Base-by-base conservation (phyloP, 2,888 invertebrate genomes). In the Cordylochernes scorpioides region DNA sequence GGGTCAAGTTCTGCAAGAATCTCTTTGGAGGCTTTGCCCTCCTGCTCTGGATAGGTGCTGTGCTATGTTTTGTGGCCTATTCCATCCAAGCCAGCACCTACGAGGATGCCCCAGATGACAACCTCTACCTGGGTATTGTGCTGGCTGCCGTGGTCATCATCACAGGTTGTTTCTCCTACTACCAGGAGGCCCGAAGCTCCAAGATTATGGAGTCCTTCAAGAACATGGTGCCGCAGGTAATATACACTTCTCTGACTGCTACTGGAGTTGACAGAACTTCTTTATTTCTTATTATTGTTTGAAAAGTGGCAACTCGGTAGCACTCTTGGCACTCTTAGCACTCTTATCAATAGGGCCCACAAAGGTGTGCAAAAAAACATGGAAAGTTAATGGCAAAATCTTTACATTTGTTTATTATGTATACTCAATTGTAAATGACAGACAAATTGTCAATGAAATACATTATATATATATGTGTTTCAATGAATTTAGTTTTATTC, bases 191-290 rank as follows among this genome's bases (percentile, higher is more conserved):
- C 59, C 91, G 91, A 64, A 84, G 82, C 52, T 86, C 86, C 44
- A 80, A 77, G 59, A 88, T 94, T 58, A 91, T 94, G 88, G 91
- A 91, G 59, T 86, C 86, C 29, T 91, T 91, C 65, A 88, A 86
- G 61, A 82, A 82, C 63, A 77, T 91, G 75, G 82, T 41, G 18
- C 41, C 42, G 31, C 40, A 42, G 29, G 37, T 40, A 33, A 25
- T 29, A 19, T n/a, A 3, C 25, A 13, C 14, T 25, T 13, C 8
- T 25, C 2, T n/a, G n/a, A 19, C 9, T 19, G 19, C n/a, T n/a
- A n/a, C n/a, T n/a, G n/a, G n/a, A n/a, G n/a, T n/a, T n/a, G n/a
- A n/a, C n/a, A n/a, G n/a, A n/a, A 19, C 10, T 19, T n/a, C 9
- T 19, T 19, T 19, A 19, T 10, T n/a, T 19, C 8, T 19, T 9